Base-by-base conservation (phyloP, 2,113 vertebrate species). In the Gavialis gangeticus region DNA sequence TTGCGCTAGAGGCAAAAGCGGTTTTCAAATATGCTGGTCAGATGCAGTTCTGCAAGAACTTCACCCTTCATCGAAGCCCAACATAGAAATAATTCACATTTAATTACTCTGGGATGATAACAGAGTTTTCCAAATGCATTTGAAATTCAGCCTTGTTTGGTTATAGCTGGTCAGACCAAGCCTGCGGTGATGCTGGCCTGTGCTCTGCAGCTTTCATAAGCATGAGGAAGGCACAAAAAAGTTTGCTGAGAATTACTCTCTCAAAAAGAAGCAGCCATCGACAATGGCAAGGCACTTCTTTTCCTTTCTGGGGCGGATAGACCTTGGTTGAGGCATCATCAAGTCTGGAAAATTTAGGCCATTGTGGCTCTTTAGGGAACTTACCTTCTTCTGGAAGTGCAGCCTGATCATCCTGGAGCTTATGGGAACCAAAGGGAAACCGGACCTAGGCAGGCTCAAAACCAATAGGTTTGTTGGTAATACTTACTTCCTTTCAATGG, bases 61-160 rank as follows among this genome's bases (percentile, higher is more conserved):
- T 24, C 0, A 0, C 14, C 46, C 37, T 69, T 34, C n/a, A 88
- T 58, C 2, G 0, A 75, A 82, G 92, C 17, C 75, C 37, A 64
- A 34, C 9, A 19, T 75, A 84, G 77, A 75, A 91, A 56, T 6
- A 46, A 46, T 46, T 46, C 46, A 46, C 46, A 46, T 88, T 58
- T 0, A 58, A 73, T 89, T 92, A 71, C n/a, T 82, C 75, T 77
- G 69, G 75, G 58, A 22, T 82, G 28, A 27, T 18, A 19, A 5
- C 17, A 55, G 73, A 79, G 91, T 64, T 27, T 79, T 95, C 75
- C 75, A 90, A 82, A 64, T 62, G 1, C 46, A 82, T 34, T 75
- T 82, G 60, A 86, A 92, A 86, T 84, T 82, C 55, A 73, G 28
- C 69, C 88, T 84, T 4, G 12, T 15, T 56, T 5, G 1, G 1